phyloP scores from a whole-genome alignment of 2,888 invertebrate genomes.

The Podotricha telesiphe region DNA sequence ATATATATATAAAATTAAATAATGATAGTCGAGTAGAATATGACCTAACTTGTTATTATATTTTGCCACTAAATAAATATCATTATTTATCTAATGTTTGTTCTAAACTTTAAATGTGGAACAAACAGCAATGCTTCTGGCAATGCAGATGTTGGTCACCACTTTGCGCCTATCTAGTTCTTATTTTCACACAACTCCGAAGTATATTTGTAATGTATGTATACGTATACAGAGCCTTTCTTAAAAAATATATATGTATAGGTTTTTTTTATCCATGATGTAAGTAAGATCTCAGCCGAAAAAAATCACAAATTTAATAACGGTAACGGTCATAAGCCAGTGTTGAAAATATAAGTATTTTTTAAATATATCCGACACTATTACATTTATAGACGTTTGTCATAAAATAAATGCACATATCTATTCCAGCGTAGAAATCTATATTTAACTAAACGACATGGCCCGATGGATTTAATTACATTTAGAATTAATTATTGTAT shows the following conservation, averaged over 20 bases:
- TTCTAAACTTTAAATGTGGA: slow-evolving; percentile 16
- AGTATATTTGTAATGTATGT: neutral
- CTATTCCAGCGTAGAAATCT: neutral
- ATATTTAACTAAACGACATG: slow-evolving; percentile 8
- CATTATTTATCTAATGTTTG: slow-evolving; percentile 1
- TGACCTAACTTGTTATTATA: neutral
- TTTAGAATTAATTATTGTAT: neutral
- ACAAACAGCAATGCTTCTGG: slow-evolving; percentile 23
- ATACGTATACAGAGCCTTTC: neutral
- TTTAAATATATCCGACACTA: too few relatives aligned
- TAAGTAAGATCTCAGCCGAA: neutral
- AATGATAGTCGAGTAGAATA: neutral
- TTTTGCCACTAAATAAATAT: neutral
- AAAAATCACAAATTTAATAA: too few relatives aligned
- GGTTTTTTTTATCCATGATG: neutral
- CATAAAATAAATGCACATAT: neutral
- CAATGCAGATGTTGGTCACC: slow-evolving; percentile 29
- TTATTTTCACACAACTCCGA: neutral
- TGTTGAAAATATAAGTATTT: too few relatives aligned
- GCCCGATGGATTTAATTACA: slow-evolving; percentile 1
- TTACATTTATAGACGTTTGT: neutral
- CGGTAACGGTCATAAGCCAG: too few relatives aligned
- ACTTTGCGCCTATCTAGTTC: slow-evolving; percentile 21
- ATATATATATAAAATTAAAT: neutral
- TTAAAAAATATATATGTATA: neutral